Percentiles rank a stretch among this genome's conserved stretches.
Conservation (phyloP, 2,113 vertebrate species). For the Nibea coibor region DNA sequence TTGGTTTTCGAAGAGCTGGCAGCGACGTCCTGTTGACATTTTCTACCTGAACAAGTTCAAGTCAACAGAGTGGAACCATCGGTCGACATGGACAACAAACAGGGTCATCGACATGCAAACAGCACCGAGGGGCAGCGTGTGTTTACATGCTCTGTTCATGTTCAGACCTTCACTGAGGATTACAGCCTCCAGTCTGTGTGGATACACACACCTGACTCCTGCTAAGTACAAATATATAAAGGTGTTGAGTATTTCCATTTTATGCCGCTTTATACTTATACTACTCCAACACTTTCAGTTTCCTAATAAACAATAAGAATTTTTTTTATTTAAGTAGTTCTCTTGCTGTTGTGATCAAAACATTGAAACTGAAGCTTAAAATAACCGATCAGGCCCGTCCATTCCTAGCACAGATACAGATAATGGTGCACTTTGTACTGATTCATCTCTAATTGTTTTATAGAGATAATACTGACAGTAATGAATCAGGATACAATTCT, state of each 20-base stretch:
- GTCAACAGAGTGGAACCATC: slow-evolving; percentile 8
- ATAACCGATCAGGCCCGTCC: too few relatives aligned
- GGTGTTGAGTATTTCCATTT: neutral
- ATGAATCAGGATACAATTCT: neutral
- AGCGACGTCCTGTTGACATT: slow-evolving; percentile 3
- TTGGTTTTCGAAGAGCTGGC: neutral
- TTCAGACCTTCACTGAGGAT: too few relatives aligned
- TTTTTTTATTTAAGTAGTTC: too few relatives aligned
- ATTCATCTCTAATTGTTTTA: too few relatives aligned
- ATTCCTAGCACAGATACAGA: too few relatives aligned
- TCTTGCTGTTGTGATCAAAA: too few relatives aligned
- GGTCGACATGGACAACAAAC: slow-evolving; percentile 17
- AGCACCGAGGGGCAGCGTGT: neutral
- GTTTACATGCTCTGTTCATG: neutral
- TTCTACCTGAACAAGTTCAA: slow-evolving; percentile 7
- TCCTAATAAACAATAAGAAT: too few relatives aligned
- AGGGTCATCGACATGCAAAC: neutral
- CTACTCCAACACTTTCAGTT: neutral
- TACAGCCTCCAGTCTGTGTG: neutral
- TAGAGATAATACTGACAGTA: neutral
- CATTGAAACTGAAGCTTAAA: too few relatives aligned
- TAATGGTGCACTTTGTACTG: too few relatives aligned
- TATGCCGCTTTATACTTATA: neutral
- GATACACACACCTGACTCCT: too few relatives aligned
- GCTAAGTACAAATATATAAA: too few relatives aligned